Evolutionary conservation across 2,113 vertebrate species (phyloP).

Genomic region (Trematomus loennbergii): DNA sequence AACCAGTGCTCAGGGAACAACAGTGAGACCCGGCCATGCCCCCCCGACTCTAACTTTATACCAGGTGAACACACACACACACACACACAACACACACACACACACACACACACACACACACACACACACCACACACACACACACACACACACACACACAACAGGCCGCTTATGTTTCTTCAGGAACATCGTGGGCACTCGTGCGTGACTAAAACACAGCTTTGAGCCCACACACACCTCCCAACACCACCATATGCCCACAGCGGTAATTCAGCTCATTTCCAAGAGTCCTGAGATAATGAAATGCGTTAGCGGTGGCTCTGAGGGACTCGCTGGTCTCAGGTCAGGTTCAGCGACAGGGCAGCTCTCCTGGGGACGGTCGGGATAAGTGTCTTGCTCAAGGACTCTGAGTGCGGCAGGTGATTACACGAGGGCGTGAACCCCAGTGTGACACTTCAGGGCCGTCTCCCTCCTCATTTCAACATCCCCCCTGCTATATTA

Average conservation of each 20-base stretch:
- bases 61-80: conserved; percentile 85
- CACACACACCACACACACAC: neutral
- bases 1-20: conserved; percentile 93
- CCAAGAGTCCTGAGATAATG: conserved; percentile 63
- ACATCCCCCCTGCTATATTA: conserved; percentile 52
- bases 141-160: neutral
- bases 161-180: neutral
- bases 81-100: neutral
- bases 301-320: conserved; percentile 53
- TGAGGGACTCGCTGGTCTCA: conserved; percentile 44
- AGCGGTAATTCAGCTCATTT: conserved; percentile 53
- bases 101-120: too few species aligned
- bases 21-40: conserved; percentile 88
- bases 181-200: conserved; percentile 22
- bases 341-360: conserved; percentile 63
- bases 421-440: conserved; percentile 64
- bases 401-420: conserved; percentile 47
- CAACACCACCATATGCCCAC: conserved; percentile 52
- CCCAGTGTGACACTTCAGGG: conserved; percentile 55
- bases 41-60: conserved; percentile 91
- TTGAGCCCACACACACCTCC: conserved; percentile 17
- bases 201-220: conserved; percentile 38
- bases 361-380: conserved; percentile 36
- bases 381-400: conserved; percentile 52
- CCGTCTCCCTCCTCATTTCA: conserved; percentile 38